These are phyloP conservation scores for Eriosoma lanigerum DNA, from an alignment of 1,140 invertebrate genomes.

Conservation along the genomic window DNA sequence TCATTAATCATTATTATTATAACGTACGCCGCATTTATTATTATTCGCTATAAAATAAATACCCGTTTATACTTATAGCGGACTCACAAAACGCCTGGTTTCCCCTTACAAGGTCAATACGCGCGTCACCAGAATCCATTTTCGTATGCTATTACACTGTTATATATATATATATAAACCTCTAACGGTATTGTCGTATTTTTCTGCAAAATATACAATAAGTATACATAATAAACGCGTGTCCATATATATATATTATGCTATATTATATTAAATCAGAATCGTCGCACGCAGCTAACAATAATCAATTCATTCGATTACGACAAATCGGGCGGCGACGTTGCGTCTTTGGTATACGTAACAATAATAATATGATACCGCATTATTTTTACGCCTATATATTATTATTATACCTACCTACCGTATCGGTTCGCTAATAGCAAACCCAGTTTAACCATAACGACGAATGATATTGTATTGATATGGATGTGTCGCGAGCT, in stretches of 20 bases:
- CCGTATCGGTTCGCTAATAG: background rate
- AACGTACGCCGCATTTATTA: background rate
- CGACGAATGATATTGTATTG: background rate
- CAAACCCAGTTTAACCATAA: too few species aligned
- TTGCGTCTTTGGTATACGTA: background rate
- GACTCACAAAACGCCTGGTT: conserved; percentile 21
- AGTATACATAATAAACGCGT: background rate
- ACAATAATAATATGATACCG: background rate
- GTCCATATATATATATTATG: too few species aligned
- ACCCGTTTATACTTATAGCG: background rate
- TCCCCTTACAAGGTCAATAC: conserved; percentile 24
- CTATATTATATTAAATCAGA: background rate
- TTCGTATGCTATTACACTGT: background rate
- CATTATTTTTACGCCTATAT: background rate
- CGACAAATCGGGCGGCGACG: background rate
- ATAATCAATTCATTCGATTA: background rate
- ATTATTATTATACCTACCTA: too few species aligned
- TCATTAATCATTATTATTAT: background rate
- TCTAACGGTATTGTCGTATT: conserved; percentile 6
- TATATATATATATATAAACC: too few species aligned
- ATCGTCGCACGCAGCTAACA: background rate
- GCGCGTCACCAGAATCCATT: background rate
- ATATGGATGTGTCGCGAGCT: background rate
- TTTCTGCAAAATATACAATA: background rate
- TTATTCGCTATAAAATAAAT: background rate